Evolutionary conservation across 2,888 invertebrate genomes (phyloP).

Genomic region (Stegophylla sp.): DNA sequence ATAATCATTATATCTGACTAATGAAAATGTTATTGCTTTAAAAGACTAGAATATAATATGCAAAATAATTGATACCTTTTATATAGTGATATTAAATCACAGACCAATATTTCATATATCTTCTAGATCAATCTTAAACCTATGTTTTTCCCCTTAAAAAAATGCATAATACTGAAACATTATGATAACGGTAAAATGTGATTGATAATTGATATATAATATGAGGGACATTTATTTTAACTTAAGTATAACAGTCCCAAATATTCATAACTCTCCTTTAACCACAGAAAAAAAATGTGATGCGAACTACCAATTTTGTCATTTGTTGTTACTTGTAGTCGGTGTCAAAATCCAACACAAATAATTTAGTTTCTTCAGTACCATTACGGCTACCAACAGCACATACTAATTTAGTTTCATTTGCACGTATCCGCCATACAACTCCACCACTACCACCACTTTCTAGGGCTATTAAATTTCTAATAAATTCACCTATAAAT

Average conservation of each 20-base stretch:
- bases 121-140: conserved; percentile 3
- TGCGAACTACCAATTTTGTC: conserved; percentile 30
- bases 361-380: conserved; percentile 97
- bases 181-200: conserved; percentile 41
- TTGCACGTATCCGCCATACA: conserved; percentile 96
- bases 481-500: conserved; percentile 80
- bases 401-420: conserved; percentile 95
- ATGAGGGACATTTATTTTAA: conserved; percentile 50
- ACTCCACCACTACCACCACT: conserved; percentile 98
- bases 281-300: conserved; percentile 47
- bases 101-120: neutral
- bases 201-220: conserved; percentile 38
- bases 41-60: conserved; percentile 46
- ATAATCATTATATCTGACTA: conserved; percentile 4
- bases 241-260: conserved; percentile 57
- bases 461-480: conserved; percentile 90
- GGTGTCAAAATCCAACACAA: conserved; percentile 96
- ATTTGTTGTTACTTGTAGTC: conserved; percentile 66
- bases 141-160: neutral
- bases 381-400: conserved; percentile 98
- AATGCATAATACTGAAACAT: conserved; percentile 56
- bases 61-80: conserved; percentile 21
- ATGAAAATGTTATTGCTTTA: conserved; percentile 13
- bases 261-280: conserved; percentile 57
- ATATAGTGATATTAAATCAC: conserved; percentile 31